Conservation (phyloP, 2,113 vertebrate genomes). For the Sardina pilchardus region DNA sequence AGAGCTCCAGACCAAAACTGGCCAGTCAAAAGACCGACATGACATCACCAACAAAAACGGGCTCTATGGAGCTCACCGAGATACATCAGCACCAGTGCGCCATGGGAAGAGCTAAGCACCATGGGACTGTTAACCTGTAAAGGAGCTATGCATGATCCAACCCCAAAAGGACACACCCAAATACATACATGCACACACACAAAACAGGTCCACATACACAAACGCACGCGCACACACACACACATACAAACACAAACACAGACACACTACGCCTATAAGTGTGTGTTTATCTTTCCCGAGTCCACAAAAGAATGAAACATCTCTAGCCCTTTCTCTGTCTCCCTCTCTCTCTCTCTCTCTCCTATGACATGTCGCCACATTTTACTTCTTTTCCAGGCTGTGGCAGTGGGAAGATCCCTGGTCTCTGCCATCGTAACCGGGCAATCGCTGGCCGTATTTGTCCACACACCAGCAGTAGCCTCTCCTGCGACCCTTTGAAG, state of each 20-base stretch:
- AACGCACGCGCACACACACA: slow-evolving; percentile 15
- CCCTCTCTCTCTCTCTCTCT: slow-evolving; percentile 42
- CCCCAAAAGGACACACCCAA: slow-evolving; percentile 7
- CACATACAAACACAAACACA: slow-evolving; percentile 32
- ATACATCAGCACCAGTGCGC: slow-evolving; percentile 43
- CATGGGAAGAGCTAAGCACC: slow-evolving; percentile 42
- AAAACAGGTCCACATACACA: slow-evolving; percentile 16
- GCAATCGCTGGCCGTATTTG: slow-evolving; percentile 90
- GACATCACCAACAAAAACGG: not conserved
- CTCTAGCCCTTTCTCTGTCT: slow-evolving; percentile 38
- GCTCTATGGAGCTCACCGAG: not conserved
- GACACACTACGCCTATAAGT: slow-evolving; percentile 40
- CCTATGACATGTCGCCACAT: not conserved
- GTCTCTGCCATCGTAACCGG: slow-evolving; percentile 76
- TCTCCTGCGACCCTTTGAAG: slow-evolving; percentile 90
- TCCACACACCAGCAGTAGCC: slow-evolving; percentile 97
- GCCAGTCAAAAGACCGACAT: not conserved
- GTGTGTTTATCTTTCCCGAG: slow-evolving; percentile 18
- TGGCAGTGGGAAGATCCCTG: slow-evolving; percentile 84
- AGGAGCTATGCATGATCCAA: slow-evolving; percentile 16
- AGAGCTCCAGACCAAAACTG: not conserved
- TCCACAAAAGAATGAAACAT: slow-evolving; percentile 77
- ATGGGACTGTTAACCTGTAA: slow-evolving; percentile 37
- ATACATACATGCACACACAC: slow-evolving; percentile 33
- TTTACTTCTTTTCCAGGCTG: slow-evolving; percentile 85